Evolutionary conservation across 2,113 vertebrate genomes (phyloP).

Genomic region (pig (Sus scrofa)): DNA sequence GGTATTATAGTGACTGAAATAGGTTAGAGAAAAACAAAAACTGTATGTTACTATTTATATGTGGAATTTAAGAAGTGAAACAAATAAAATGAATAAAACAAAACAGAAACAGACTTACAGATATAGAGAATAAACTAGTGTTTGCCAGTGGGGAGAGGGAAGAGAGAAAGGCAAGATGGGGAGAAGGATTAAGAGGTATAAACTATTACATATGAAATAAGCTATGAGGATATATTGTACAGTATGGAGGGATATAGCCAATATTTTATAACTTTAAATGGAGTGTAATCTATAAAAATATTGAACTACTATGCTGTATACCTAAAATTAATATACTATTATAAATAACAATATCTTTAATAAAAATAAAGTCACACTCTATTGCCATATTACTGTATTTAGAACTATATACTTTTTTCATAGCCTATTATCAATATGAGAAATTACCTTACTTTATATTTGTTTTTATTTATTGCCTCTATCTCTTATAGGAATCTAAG

Average conservation of each 20-base stretch:
- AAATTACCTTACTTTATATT: not conserved
- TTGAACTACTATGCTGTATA: not conserved
- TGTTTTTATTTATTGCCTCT: not conserved
- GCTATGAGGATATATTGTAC: not conserved
- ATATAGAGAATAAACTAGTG: not conserved
- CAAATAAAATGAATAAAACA: not conserved
- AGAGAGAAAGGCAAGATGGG: not conserved
- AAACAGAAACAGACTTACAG: not conserved
- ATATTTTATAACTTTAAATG: not conserved
- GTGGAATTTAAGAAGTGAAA: not conserved
- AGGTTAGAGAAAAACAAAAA: not conserved
- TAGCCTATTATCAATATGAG: not conserved
- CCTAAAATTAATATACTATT: not conserved
- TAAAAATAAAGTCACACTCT: not conserved
- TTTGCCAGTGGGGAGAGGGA: not conserved
- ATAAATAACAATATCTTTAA: not conserved
- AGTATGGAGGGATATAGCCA: not conserved
- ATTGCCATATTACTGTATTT: not conserved
- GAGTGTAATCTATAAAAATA: not conserved
- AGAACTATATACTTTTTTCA: not conserved
- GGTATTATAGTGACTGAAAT: not conserved
- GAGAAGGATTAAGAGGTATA: not conserved
- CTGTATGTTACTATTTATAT: not conserved
- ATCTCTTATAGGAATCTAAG: not conserved
- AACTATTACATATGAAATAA: not conserved